Evolutionary conservation across 2,113 vertebrate species (phyloP), one percentile per base, ranked within the genome.

Genomic region (Leiothrix lutea): DNA sequence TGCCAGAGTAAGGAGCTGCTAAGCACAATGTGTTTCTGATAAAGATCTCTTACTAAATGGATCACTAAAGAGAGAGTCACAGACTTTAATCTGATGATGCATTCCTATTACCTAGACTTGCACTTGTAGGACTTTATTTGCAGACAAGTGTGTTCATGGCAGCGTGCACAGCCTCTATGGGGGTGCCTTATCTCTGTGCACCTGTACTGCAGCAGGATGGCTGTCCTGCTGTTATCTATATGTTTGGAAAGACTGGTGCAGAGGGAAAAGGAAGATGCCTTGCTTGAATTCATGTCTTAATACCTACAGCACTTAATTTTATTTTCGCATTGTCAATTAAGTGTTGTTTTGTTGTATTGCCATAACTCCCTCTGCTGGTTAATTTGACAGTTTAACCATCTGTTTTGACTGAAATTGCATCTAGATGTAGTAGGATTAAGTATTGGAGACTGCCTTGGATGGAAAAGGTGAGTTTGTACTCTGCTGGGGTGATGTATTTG

Each of bases 291-390:
- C 1, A 0, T 67, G 13, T 82, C 35, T 71, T 6, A 0, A 16
- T 36, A 75, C 25, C 58, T 51, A 38, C 17, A 61, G 16, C 4
- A 6, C 9, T 87, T 79, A 50, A 61, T 64, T 71, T 80, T 56
- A 21, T 77, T 84, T 87, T 91, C 67, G 16, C 3, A 2, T 36
- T 72, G 25, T 86, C 38, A 77, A 77, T 86, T 80, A 71, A 64
- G 21, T 25, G 5, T 53, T 65, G 15, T 24, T 69, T 66, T 65
- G 42, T 77, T 67, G 42, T 64, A 90, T 87, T 93, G 42, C 65
- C 11, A 0, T 90, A 77, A 81, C 94, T 94, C 91, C 95, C 86
- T 96, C 95, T 95, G 86, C 73, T 95, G 90, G 92, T 40, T 92
- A 38, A 89, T 84, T 64, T 72, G 65, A 20, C 72, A 53, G 31